Evolutionary conservation across 2,888 invertebrate species (phyloP), one percentile per base, ranked within the genome.

Genomic region (Acronicta psi): DNA sequence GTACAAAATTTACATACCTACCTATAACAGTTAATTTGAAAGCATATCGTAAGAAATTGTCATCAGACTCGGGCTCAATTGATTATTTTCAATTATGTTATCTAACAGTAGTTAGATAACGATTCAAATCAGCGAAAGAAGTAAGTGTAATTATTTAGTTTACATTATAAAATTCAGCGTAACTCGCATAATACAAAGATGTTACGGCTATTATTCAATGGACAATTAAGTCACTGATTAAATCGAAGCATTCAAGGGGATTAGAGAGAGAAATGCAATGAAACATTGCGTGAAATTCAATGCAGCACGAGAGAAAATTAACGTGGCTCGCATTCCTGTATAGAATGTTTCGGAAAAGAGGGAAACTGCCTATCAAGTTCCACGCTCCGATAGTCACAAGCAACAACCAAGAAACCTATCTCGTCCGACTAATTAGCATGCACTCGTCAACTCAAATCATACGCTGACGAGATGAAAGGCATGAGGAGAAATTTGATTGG

Each of bases 261-360:
- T 69, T 45, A 52, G 43, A 61, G 46, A 72, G 44, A 65, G 51
- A 60, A 61, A 60, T 60, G 49, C 41, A 59, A 64, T 50, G 36
- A 65, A 73, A 71, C 51, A 56, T 62, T 59, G 75, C 72, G 70
- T 74, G 71, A 73, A 71, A 71, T 59, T 49, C 55, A 65, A 67
- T 54, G 43, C 65, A 59, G 49, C 64, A 64, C 69, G 61, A 75
- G 73, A 75, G 77, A 76, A 80, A 80, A 82, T 75, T 66, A 77
- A 72, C 69, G 75, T 78, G 53, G 74, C 66, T 65, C 50, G 73
- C 62, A 79, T 83, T 79, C 72, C 71, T 53, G 67, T 59, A 64
- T 73, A 82, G 75, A 84, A 82, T 82, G 81, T 75, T 79, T 78
- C 80, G 83, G 87, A 84, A 87, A 86, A 90, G 86, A 86, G 89